Evolutionary conservation across 2,888 invertebrate genomes (phyloP).

Genomic region (Ophraella communa): DNA sequence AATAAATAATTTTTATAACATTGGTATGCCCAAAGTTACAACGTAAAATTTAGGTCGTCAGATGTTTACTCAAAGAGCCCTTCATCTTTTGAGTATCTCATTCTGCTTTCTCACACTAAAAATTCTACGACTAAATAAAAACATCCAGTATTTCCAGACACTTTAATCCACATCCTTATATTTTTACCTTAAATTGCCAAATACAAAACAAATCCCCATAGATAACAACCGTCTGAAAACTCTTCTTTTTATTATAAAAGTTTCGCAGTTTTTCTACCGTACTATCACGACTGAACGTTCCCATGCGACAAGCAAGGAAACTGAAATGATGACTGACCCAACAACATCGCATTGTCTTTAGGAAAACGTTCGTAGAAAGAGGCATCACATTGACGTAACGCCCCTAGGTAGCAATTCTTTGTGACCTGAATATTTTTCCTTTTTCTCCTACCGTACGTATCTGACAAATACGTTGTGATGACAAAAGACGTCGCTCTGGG

Average conservation of each 20-base stretch:
- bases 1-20: no score
- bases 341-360: conserved; percentile 43
- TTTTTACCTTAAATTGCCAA: neutral
- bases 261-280: conserved; percentile 23
- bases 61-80: no score
- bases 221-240: neutral
- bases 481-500: conserved; percentile 20
- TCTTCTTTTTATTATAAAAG: neutral
- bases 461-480: conserved; percentile 26
- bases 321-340: conserved; percentile 43
- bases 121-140: neutral
- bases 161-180: neutral
- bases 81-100: no score
- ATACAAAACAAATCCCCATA: neutral
- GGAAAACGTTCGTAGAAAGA: conserved; percentile 43
- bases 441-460: conserved; percentile 29
- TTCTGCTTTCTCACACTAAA: no score
- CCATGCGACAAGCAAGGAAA: conserved; percentile 28
- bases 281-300: conserved; percentile 38
- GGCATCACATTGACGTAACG: conserved; percentile 44
- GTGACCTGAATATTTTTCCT: conserved; percentile 43
- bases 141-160: neutral
- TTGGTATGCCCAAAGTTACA: no score
- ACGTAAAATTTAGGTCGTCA: no score
- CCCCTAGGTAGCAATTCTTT: conserved; percentile 44